Evolutionary conservation across 2,113 vertebrate genomes (phyloP).

Genomic region (Agelaius tricolor): DNA sequence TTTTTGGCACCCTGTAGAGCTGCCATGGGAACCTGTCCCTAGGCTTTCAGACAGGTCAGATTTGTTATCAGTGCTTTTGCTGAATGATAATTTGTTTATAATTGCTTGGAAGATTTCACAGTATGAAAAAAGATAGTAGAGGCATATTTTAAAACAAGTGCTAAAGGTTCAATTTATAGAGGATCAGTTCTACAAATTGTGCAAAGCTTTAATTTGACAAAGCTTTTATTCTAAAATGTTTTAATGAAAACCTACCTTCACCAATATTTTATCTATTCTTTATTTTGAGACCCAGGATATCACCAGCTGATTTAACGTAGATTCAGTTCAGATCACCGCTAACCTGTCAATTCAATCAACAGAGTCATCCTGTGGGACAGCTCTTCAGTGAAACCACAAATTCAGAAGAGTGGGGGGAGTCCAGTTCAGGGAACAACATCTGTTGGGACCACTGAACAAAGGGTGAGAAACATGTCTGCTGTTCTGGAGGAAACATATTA

Average conservation of each 20-base stretch:
- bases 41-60: background rate
- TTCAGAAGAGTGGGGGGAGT: background rate
- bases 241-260: background rate
- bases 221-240: background rate
- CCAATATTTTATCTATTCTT: background rate
- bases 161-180: background rate
- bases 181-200: background rate
- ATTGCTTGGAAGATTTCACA: background rate
- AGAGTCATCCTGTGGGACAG: background rate
- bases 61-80: background rate
- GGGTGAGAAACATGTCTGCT: background rate
- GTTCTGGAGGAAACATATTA: background rate
- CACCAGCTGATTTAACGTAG: background rate
- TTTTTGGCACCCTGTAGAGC: background rate
- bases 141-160: background rate
- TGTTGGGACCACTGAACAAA: background rate
- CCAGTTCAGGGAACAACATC: background rate
- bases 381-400: background rate
- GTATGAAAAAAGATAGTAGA: background rate
- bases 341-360: background rate
- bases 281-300: background rate
- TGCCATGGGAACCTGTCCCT: background rate
- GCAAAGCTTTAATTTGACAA: background rate
- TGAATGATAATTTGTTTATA: background rate
- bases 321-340: background rate